Base-by-base conservation (phyloP, 2,888 invertebrate genomes). In the Meiosimyza platycephala region DNA sequence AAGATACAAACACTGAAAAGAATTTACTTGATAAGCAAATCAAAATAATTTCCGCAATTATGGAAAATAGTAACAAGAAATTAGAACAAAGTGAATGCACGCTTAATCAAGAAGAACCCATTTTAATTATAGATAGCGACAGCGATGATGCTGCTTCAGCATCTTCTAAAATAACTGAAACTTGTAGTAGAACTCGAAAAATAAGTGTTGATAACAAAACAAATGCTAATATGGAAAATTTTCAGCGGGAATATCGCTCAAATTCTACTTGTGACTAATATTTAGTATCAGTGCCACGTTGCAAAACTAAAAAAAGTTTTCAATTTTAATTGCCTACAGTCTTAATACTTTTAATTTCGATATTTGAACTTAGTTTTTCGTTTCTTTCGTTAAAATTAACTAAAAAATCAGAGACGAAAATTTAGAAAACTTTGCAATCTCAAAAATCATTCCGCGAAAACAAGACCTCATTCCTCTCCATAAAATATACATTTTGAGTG, bases 231-330 rank as follows among this genome's bases (percentile, higher is more conserved):
- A 63, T 40, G 40, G 78, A 78, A 54, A 80, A 80, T 76, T 75
- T 82, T 72, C 77, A 78, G 59, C 79, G 79, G 71, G 79, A 80
- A 71, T 78, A 79, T 76, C 80, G 83, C 74, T 82, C 83, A 28
- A 80, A 81, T 78, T 83, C 83, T 50, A 83, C 83, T 28, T 82
- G 81, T 75, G 80, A 83, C 75, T 83, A 81, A 78, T 69, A 75
- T 74, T 74, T 72, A n/a, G 40, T 40, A 40, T 40, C 40, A 40
- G 9, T 40, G n/a, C 6, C 63, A 12, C 6, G 15, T 63, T 12
- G 16, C 62, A 57, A 48, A 40, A 54, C 40, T 48, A 62, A 70
- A 72, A 50, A 15, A 52, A 48, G 50, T 59, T 66, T 48, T 71
- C 57, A 22, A 13, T 74, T 51, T 40, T 60, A 51, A 64, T 54